Conservation (phyloP, 2,888 invertebrate species). For the Octonoba sinensis region DNA sequence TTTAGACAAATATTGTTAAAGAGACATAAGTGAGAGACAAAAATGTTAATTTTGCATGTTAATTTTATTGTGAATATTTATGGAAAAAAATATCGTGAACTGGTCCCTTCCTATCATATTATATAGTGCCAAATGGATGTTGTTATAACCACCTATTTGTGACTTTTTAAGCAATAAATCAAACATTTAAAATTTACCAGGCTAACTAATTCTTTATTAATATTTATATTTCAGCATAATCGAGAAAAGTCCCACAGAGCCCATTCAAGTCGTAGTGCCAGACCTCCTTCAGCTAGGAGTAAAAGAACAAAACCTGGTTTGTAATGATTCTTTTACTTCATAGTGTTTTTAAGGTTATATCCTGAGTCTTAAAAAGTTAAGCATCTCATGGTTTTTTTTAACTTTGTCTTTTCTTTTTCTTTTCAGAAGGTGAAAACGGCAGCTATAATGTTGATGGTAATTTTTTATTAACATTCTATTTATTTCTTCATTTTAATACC, state of each 20-base stretch:
- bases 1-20: too few relatives aligned
- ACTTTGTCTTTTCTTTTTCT: conserved; percentile 12
- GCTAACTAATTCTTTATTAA: background rate
- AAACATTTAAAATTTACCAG: background rate
- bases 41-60: too few relatives aligned
- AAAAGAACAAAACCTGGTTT: conserved; percentile 60
- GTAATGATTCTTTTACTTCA: background rate
- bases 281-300: conserved; percentile 58
- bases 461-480: background rate
- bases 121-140: too few relatives aligned
- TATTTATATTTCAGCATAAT: conserved; percentile 11
- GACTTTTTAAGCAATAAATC: too few relatives aligned
- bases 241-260: conserved; percentile 43
- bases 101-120: too few relatives aligned
- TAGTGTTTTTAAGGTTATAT: background rate
- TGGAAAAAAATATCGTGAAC: too few relatives aligned
- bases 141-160: too few relatives aligned
- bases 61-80: too few relatives aligned
- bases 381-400: too few relatives aligned
- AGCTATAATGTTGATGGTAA: conserved; percentile 10
- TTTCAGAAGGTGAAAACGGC: conserved; percentile 31
- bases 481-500: too few relatives aligned
- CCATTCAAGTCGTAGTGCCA: conserved; percentile 38
- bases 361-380: too few relatives aligned
- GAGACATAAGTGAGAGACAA: too few relatives aligned